Conservation (phyloP, 2,113 vertebrate species). For the Gymnorhina tibicen region DNA sequence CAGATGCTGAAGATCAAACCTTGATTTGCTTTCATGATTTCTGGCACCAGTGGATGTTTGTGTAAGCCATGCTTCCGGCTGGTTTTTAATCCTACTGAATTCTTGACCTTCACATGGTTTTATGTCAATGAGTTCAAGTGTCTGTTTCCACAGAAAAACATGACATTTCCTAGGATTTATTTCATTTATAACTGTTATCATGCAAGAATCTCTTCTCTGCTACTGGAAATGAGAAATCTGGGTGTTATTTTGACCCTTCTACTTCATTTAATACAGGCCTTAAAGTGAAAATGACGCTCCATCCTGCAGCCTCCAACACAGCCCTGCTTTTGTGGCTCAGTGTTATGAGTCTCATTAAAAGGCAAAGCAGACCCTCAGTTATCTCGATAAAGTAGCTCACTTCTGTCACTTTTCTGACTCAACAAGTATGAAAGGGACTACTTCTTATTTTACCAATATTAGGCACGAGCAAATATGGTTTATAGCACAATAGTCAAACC, state of each 20-base stretch:
- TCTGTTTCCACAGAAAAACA: background rate
- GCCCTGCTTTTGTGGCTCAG: background rate
- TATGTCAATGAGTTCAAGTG: background rate
- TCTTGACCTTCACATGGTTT: background rate
- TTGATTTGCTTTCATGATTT: background rate
- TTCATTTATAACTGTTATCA: background rate
- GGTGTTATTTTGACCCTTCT: background rate
- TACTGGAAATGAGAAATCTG: background rate
- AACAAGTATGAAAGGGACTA: background rate
- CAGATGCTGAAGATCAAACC: background rate
- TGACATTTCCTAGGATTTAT: background rate
- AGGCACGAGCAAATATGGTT: background rate
- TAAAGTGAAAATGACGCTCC: background rate
- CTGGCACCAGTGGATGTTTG: background rate
- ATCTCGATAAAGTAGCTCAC: background rate
- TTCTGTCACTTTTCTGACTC: background rate
- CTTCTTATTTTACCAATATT: background rate
- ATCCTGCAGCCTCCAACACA: background rate
- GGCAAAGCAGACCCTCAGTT: background rate
- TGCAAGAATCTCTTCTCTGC: background rate
- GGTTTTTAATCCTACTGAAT: background rate
- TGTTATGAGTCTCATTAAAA: background rate
- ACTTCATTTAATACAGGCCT: background rate
- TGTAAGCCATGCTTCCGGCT: background rate
- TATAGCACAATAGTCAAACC: fast-evolving